Evolutionary conservation across 2,888 invertebrate species (phyloP), one percentile per base, ranked within the genome.

Genomic region (Eilema griseolum): DNA sequence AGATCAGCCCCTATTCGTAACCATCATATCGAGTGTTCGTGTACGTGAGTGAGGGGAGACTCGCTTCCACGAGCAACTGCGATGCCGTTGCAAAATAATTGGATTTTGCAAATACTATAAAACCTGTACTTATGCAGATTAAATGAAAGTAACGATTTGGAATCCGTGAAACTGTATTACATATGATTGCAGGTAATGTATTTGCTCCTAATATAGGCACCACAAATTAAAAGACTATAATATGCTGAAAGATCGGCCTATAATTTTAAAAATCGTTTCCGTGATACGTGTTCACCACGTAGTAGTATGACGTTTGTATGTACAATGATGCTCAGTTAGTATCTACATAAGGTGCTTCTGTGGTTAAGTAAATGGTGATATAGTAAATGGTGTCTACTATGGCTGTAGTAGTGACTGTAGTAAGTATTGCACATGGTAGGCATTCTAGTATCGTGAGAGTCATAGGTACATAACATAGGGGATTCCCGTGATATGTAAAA

Each of bases 21-120:
- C 72, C 68, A 72, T 69, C 70, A 75, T 57, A 69, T 70, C 61
- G 63, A 75, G 68, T 72, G 52, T 68, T 69, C 65, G 63, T 61
- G 61, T 75, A 79, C 81, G 82, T 83, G 78, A 79, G 82, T 80
- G 80, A 77, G 79, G 79, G 76, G 77, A 76, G 65, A 61, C 57
- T 70, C 59, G 71, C 69, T 69, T 68, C 72, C 69, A 73, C 67
- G 57, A 71, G 56, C 67, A 57, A 61, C 37, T 72, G 76, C 72
- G 31, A 74, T 62, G 74, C 65, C 60, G 69, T 82, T 82, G 71
- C 82, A 77, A 80, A 78, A 82, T 82, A 77, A 80, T 68, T 79
- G 73, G 71, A 71, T 70, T 77, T 80, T 80, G 76, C 71, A 79
- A 80, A 79, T 82, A 70, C 64, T 70, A 71, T 75, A 75, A 70